Percentiles rank a stretch among this genome's conserved stretches.
phyloP scores from a whole-genome alignment of 2,888 invertebrate genomes.

The Diachrysia chrysitis region DNA sequence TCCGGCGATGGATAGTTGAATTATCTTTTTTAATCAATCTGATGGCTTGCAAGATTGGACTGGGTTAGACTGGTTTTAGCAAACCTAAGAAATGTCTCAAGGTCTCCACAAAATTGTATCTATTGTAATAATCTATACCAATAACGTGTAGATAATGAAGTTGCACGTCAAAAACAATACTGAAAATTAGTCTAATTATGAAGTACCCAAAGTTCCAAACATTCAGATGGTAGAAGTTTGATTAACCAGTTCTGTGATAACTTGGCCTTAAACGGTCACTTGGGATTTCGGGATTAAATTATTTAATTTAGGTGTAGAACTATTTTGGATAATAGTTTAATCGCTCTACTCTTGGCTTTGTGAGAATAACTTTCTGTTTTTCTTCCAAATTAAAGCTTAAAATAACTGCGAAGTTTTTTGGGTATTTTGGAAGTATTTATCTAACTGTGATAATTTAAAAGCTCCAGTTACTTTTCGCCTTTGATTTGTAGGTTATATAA shows the following conservation, averaged over 20 bases:
- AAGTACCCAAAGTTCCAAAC: constrained; percentile 48
- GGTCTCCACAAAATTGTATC: too few relatives aligned
- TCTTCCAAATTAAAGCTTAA: not conserved
- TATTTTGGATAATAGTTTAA: constrained; percentile 19
- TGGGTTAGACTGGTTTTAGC: too few relatives aligned
- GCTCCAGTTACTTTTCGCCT: too few relatives aligned
- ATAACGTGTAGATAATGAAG: constrained; percentile 36
- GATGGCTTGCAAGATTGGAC: not conserved
- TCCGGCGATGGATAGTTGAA: too few relatives aligned
- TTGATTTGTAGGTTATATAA: not conserved
- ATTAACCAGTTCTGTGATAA: constrained; percentile 45
- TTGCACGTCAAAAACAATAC: constrained; percentile 45
- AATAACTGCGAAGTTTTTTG: not conserved
- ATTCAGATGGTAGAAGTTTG: constrained; percentile 53
- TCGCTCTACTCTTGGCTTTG: not conserved
- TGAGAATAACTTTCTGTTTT: not conserved
- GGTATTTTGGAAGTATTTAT: not conserved
- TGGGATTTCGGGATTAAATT: constrained; percentile 28
- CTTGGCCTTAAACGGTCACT: constrained; percentile 44
- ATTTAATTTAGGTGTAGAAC: constrained; percentile 33
- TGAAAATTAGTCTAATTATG: constrained; percentile 46
- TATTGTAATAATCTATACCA: not conserved
- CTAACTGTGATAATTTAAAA: too few relatives aligned
- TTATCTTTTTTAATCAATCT: not conserved
- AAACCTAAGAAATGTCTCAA: too few relatives aligned